Evolutionary conservation across 2,797 vertebrate genomes (phyloP).

Genomic region (Dipus sagitta): DNA sequence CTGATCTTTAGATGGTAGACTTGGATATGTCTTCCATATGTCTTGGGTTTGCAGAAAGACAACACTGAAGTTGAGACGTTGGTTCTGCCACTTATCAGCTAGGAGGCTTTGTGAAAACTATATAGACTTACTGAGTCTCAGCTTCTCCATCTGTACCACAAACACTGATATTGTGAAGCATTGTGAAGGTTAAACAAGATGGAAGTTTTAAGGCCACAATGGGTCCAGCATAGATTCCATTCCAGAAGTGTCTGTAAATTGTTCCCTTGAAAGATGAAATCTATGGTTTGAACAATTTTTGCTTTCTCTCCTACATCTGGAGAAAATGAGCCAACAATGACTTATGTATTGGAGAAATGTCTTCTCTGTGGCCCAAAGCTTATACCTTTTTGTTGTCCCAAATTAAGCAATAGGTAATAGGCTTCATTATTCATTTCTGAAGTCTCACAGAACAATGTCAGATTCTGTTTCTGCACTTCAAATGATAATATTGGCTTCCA

Average conservation of each 20-base stretch:
- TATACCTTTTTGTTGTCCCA: background rate
- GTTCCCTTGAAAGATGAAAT: background rate
- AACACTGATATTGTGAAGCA: background rate
- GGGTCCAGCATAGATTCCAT: background rate
- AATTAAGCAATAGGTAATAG: background rate
- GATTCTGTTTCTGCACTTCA: slow-evolving; percentile 15
- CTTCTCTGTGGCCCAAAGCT: background rate
- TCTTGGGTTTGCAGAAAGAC: background rate
- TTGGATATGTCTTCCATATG: too few relatives aligned
- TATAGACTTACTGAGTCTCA: background rate
- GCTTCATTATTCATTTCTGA: slow-evolving; percentile 13
- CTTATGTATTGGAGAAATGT: slow-evolving; percentile 15
- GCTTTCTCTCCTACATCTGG: background rate
- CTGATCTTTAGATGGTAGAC: background rate
- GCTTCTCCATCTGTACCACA: background rate
- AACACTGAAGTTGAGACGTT: background rate
- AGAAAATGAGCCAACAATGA: background rate
- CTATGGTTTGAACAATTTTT: background rate
- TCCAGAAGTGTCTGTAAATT: background rate
- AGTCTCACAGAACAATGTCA: background rate
- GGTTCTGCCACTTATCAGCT: background rate
- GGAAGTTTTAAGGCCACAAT: background rate
- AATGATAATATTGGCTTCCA: slow-evolving; percentile 22
- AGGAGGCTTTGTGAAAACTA: background rate
- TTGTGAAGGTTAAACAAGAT: background rate